Base-by-base conservation (phyloP, 2,113 vertebrate species). In the Haplochromis vanheusdeni region DNA sequence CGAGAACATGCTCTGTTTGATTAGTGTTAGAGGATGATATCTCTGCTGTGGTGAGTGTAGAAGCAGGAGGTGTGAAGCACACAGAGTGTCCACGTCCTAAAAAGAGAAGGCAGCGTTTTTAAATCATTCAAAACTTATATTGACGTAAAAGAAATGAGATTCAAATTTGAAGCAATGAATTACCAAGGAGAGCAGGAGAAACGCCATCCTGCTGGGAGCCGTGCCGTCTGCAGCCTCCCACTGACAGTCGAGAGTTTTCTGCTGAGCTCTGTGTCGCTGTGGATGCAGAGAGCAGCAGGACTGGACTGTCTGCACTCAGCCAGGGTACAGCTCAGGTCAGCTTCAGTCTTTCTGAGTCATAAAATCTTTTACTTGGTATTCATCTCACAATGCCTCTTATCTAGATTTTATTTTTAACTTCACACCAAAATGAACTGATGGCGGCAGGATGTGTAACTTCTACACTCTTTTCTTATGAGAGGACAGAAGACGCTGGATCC, bases 211-310 rank as follows among this genome's bases (percentile, higher is more conserved):
- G 73, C 52, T 45, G 51, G 1, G 9, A 65, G 45, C 35, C 83
- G 85, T 89, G 49, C 82, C 31, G 87, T 81, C 47, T 86, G 42
- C 52, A 87, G 56, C 60, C 79, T 40, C 93, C 88, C 87, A 47
- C 90, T 51, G 91, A 93, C 90, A 58, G 89, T 77, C 79, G 54
- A 86, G 83, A 86, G 83, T 45, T 55, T 65, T 87, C 65, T 87
- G 79, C 83, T 86, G 33, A 47, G 56, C 47, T 52, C 58, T 42
- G 60, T 84, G 86, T 88, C 83, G 56, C 49, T 84, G 89, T 75
- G 89, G 87, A 90, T 84, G 88, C 89, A 56, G 70, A 88, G 28
- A 92, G 37, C 83, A 88, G 86, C 84, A 83, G 82, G 82, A 54
- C 23, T 79, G 75, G 35, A 51, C 42, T 31, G 28, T 31, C 70